phyloP scores from a whole-genome alignment of 1,140 invertebrate species.

The Diorhabda carinulata region DNA sequence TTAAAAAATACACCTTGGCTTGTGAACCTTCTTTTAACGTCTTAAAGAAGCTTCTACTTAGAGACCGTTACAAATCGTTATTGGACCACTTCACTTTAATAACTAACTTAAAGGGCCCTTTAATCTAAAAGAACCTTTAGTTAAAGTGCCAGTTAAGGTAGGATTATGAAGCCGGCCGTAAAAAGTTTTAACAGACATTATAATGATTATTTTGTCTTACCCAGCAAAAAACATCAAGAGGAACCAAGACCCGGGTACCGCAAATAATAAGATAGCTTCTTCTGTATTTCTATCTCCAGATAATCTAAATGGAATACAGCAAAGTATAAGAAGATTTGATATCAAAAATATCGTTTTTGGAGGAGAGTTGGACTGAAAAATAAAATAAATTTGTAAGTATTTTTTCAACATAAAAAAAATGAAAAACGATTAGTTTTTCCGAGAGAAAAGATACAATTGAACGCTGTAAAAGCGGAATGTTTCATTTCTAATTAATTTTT shows the following conservation, averaged over 20 bases:
- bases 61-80: no score
- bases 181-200: no score
- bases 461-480: no score
- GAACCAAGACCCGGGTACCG: slow-evolving; percentile 94
- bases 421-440: not conserved
- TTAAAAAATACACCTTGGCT: no score
- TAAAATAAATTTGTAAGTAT: not conserved
- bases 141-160: no score
- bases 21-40: no score
- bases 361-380: slow-evolving; percentile 79
- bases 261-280: slow-evolving; percentile 87
- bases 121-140: no score
- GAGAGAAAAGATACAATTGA: not conserved
- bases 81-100: no score
- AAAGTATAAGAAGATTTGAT: slow-evolving; percentile 88
- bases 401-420: not conserved
- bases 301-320: slow-evolving; percentile 86
- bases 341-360: slow-evolving; percentile 91
- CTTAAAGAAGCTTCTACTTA: no score
- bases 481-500: no score
- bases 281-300: slow-evolving; percentile 71
- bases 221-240: slow-evolving; percentile 98
- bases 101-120: no score
- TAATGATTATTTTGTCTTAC: slow-evolving; percentile 52
- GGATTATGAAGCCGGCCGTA: no score